These are phyloP conservation scores for Mionectes olivaceus DNA, from an alignment of 2,797 vertebrate genomes.

Conservation along the genomic window DNA sequence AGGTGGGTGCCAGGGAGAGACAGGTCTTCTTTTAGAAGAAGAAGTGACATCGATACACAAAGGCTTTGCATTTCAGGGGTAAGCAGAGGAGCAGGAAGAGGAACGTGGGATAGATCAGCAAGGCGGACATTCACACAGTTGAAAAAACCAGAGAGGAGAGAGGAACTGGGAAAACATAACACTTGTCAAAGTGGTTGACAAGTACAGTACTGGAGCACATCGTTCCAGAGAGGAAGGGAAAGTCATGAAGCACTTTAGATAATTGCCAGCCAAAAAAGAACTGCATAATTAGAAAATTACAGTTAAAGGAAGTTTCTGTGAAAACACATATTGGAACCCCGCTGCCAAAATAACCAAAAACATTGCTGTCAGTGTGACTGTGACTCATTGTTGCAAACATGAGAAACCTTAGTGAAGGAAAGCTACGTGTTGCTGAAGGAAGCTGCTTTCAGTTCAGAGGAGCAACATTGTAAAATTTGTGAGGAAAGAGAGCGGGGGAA, in stretches of 20 bases:
- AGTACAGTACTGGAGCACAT: neutral
- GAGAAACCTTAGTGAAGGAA: neutral
- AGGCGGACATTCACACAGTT: neutral
- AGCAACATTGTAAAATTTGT: neutral
- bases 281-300: neutral
- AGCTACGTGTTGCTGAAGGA: neutral
- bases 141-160: neutral
- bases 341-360: fast-evolving
- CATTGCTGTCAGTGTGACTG: neutral
- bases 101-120: neutral
- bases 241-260: neutral
- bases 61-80: neutral
- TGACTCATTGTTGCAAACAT: neutral
- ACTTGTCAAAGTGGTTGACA: neutral
- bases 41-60: neutral
- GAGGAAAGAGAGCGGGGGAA: neutral
- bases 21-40: neutral
- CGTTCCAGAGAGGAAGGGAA: neutral
- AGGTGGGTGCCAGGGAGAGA: neutral
- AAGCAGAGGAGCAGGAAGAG: neutral
- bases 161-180: neutral
- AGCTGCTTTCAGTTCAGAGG: neutral
- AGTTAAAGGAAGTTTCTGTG: neutral
- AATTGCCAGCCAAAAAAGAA: neutral
- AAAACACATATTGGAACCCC: neutral